Evolutionary conservation across 2,797 vertebrate species (phyloP).

Genomic region (Podarcis siculus): DNA sequence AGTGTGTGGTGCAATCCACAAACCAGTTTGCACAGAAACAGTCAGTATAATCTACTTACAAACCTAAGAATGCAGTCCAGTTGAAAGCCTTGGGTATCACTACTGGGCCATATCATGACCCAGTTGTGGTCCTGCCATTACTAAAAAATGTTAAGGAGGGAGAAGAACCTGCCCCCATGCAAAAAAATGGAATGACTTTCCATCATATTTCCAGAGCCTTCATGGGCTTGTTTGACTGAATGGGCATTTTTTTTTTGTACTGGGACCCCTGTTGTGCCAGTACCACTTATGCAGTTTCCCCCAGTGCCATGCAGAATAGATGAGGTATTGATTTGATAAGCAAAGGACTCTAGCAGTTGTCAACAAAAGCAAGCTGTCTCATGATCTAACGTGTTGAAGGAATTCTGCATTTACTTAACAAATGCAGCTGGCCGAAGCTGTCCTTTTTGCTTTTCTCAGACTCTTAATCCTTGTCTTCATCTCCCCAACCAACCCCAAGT

Average conservation of each 20-base stretch:
- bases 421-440: conserved; percentile 27
- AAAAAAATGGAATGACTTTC: too few species aligned
- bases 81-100: background rate
- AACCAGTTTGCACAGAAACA: background rate
- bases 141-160: background rate
- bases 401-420: conserved; percentile 20
- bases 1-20: too few species aligned
- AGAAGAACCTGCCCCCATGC: background rate
- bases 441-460: background rate
- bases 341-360: too few species aligned
- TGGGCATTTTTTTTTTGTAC: too few species aligned
- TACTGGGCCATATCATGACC: background rate
- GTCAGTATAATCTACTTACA: background rate
- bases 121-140: background rate
- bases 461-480: background rate
- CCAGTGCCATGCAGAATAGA: too few species aligned
- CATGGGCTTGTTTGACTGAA: too few species aligned
- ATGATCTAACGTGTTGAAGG: background rate
- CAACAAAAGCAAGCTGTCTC: too few species aligned
- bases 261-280: too few species aligned
- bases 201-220: too few species aligned
- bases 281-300: too few species aligned
- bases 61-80: too few species aligned
- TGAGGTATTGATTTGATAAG: too few species aligned
- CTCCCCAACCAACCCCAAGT: background rate